phyloP scores from a whole-genome alignment of 2,888 invertebrate species.

The Dione vanillae region DNA sequence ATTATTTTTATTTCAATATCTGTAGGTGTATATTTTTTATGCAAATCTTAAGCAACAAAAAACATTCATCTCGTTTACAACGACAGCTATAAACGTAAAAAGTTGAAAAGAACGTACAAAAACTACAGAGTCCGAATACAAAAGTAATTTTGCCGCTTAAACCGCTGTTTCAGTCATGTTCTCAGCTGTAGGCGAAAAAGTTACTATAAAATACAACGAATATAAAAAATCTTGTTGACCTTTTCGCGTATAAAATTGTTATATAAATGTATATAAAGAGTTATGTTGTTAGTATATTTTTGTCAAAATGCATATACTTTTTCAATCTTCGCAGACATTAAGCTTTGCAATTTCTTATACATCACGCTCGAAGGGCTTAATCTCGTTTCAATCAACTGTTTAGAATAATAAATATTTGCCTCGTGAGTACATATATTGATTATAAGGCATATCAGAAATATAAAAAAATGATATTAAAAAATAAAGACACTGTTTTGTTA shows the following conservation, averaged over 20 bases:
- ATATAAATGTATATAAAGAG: slow-evolving; percentile 29
- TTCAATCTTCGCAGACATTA: slow-evolving; percentile 36
- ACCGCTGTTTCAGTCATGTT: slow-evolving; percentile 10
- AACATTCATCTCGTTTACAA: slow-evolving; percentile 14
- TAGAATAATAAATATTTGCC: slow-evolving; percentile 42
- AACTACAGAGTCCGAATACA: slow-evolving; percentile 14
- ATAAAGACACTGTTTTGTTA: too few relatives aligned
- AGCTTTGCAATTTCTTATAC: slow-evolving; percentile 32
- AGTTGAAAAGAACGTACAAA: slow-evolving; percentile 18
- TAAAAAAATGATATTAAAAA: not conserved
- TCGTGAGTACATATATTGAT: not conserved
- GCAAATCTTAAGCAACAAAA: slow-evolving; percentile 7
- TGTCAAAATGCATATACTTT: slow-evolving; percentile 28
- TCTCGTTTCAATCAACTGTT: slow-evolving; percentile 41
- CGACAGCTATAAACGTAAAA: slow-evolving; percentile 17
- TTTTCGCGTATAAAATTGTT: slow-evolving; percentile 29
- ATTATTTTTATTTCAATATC: not conserved
- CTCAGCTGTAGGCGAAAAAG: slow-evolving; percentile 20
- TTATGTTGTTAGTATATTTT: slow-evolving; percentile 30
- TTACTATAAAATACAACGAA: slow-evolving; percentile 27
- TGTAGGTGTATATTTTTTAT: not conserved
- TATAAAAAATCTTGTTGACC: slow-evolving; percentile 26
- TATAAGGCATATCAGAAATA: not conserved
- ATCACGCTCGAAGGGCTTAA: slow-evolving; percentile 27
- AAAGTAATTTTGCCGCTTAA: slow-evolving; percentile 12